A percentile compares a stretch with the other conserved stretches of the same genome.
Conservation (phyloP, 92 coral and sea anemone species). For the Hydrozoanthus gracilis region DNA sequence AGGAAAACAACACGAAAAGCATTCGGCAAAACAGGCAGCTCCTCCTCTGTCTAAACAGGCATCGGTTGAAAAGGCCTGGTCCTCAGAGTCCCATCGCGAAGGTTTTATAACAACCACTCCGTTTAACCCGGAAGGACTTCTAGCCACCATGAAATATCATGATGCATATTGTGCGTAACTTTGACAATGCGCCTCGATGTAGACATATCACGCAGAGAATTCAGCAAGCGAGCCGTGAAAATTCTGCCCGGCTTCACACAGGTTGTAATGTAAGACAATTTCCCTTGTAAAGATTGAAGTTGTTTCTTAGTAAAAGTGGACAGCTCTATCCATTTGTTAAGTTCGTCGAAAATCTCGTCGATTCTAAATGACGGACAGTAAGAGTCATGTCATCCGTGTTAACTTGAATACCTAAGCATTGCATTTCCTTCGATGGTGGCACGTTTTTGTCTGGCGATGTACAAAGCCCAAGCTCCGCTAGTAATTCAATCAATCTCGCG, state of each 20-base stretch:
- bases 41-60: slow-evolving; percentile 40
- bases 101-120: slow-evolving; percentile 15
- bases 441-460: slow-evolving; percentile 56
- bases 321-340: slow-evolving; percentile 22
- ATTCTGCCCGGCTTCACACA: slow-evolving; percentile 45
- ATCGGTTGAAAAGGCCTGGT: slow-evolving; percentile 37
- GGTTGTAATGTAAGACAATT: slow-evolving; percentile 52
- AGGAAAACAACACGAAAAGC: too few species aligned
- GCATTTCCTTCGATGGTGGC: slow-evolving; percentile 39
- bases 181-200: slow-evolving; percentile 7
- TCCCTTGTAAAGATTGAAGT: slow-evolving; percentile 52
- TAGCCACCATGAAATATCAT: slow-evolving; percentile 33
- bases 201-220: slow-evolving; percentile 10
- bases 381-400: neutral
- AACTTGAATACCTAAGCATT: neutral
- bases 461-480: slow-evolving; percentile 35
- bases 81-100: too few species aligned
- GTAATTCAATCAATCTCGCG: neutral
- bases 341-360: neutral
- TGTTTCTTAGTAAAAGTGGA: slow-evolving; percentile 30
- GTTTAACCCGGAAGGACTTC: slow-evolving; percentile 26
- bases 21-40: slow-evolving; percentile 24
- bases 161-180: neutral
- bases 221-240: slow-evolving; percentile 30
- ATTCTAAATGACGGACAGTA: slow-evolving; percentile 6